Evolutionary conservation across 2,888 invertebrate genomes (phyloP), one percentile per base, ranked within the genome.

Genomic region (Periphyllus acericola): DNA sequence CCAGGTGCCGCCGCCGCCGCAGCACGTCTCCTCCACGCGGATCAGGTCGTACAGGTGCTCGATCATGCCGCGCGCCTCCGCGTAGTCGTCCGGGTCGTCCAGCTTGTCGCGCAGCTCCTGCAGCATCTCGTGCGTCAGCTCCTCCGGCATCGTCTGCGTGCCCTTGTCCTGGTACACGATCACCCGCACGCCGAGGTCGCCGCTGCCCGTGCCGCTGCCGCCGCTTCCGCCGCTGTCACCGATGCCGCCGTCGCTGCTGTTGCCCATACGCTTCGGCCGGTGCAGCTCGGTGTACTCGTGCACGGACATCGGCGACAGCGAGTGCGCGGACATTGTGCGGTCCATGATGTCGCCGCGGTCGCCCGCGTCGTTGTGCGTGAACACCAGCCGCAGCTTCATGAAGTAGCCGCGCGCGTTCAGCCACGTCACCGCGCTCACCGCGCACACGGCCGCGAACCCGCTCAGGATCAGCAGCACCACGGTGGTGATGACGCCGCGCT

Each of bases 31-130:
- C 90, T 95, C 95, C 5, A 95, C 93, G 91, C 95, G 95, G 80
- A 95, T 95, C 83, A 95, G 93, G 91, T 95, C 95, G 90, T 95
- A 95, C 11, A 95, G 92, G 90, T 95, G 94, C 91, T 96, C 95
- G 89, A 96, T 96, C 93, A 95, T 95, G 91, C 95, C 95, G 71
- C 95, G 93, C 3, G 96, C 95, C 91, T 95, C 95, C 85, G 94
- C 93, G 90, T 95, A 95, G 89, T 95, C 94, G 86, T 94, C 94
- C 8, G 88, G 88, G 91, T 94, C 95, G 90, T 95, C 95, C 14
- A 96, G 91, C 90, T 94, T 94, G 90, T 94, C 94, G 88, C 94
- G 93, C 29, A 96, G 92, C 89, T 94, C 94, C 90, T 94, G 94
- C 89, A 96, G 92, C 82, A 96, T 93, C 90, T 96, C 96, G 90